Evolutionary conservation across 2,888 invertebrate genomes (phyloP).

Genomic region (Lepidonotus clava): DNA sequence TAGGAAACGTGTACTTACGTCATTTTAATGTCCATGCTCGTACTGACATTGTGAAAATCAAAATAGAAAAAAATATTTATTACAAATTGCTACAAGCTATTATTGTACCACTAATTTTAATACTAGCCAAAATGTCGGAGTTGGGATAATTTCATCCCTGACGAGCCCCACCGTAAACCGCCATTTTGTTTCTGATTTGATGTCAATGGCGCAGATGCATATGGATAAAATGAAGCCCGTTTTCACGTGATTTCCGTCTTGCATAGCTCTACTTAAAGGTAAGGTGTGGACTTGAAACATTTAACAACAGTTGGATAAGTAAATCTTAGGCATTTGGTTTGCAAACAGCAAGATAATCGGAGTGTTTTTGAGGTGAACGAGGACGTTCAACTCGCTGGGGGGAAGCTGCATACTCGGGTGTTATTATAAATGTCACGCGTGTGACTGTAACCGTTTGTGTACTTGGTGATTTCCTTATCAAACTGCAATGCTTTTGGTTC

Average conservation of each 20-base stretch:
- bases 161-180: constrained; percentile 43
- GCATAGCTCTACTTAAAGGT: constrained; percentile 35
- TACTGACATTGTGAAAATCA: too few relatives aligned
- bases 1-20: constrained; percentile 48
- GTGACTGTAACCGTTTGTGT: constrained; percentile 37
- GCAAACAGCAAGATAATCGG: constrained; percentile 1
- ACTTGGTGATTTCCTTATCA: constrained; percentile 15
- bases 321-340: too few relatives aligned
- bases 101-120: too few relatives aligned
- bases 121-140: neutral
- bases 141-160: neutral
- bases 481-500: too few relatives aligned
- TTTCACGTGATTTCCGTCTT: constrained; percentile 16
- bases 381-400: neutral
- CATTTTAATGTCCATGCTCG: too few relatives aligned
- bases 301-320: too few relatives aligned
- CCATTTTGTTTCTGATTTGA: constrained; percentile 57
- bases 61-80: too few relatives aligned
- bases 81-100: too few relatives aligned
- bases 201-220: constrained; percentile 52
- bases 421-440: constrained; percentile 35
- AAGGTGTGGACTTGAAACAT: neutral
- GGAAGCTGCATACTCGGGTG: neutral
- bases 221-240: constrained; percentile 44
- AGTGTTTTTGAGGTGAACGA: neutral